A percentile compares a stretch with the other conserved stretches of the same genome.
phyloP scores from a whole-genome alignment of 2,888 invertebrate genomes.

The Drosophila cognata region DNA sequence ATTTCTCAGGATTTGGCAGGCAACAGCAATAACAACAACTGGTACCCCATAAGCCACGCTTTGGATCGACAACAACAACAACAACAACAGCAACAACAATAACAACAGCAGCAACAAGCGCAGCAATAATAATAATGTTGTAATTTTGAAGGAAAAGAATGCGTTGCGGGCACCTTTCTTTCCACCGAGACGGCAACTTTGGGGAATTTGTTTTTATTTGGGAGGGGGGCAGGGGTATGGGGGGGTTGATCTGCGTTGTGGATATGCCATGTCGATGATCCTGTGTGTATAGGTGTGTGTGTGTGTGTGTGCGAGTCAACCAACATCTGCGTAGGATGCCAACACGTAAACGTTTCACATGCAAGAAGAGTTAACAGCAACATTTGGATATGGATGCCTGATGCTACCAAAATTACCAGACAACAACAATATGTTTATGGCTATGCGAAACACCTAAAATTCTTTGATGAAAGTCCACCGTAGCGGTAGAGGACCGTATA shows the following conservation, averaged over 20 bases:
- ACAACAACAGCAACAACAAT: slow-evolving; percentile 17
- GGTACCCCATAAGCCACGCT: slow-evolving; percentile 60
- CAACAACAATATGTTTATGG: slow-evolving; percentile 62
- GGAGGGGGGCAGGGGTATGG: background rate
- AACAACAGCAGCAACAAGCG: slow-evolving; percentile 42
- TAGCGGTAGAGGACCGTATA: slow-evolving; percentile 55
- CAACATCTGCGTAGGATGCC: slow-evolving; percentile 63
- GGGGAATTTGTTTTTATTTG: slow-evolving; percentile 2
- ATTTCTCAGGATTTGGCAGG: slow-evolving; percentile 72
- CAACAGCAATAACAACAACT: slow-evolving; percentile 23
- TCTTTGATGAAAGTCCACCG: slow-evolving; percentile 69
- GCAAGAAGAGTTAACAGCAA: slow-evolving; percentile 58
- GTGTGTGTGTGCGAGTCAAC: slow-evolving; percentile 15
- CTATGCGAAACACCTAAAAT: slow-evolving; percentile 74
- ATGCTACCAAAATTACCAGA: slow-evolving; percentile 58
- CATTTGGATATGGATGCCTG: slow-evolving; percentile 45
- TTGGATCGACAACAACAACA: slow-evolving; percentile 22
- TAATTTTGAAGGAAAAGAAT: slow-evolving; percentile 72
- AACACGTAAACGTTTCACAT: slow-evolving; percentile 78
- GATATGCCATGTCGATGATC: slow-evolving; percentile 24
- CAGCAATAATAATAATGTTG: slow-evolving; percentile 74
- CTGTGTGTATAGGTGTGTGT: background rate
- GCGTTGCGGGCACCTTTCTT: slow-evolving; percentile 63
- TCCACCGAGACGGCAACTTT: slow-evolving; percentile 13
- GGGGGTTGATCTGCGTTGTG: background rate